phyloP scores from a whole-genome alignment of 2,888 invertebrate species.

The Eupithecia subfuscata region DNA sequence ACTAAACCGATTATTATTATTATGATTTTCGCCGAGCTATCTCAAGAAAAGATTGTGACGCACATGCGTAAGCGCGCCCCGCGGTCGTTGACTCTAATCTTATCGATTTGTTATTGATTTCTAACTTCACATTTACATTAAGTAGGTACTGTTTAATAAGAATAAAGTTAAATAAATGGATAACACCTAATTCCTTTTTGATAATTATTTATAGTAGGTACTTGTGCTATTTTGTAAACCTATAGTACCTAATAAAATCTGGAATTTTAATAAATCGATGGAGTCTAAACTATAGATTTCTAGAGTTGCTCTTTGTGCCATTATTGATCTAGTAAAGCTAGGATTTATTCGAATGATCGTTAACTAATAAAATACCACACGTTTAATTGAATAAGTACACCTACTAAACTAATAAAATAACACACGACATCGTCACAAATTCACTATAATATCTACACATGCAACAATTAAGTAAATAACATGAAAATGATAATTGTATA shows the following conservation, averaged over 20 bases:
- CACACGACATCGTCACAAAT: neutral
- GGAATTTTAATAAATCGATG: too few relatives aligned
- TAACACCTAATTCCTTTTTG: too few relatives aligned
- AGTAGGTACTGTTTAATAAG: neutral
- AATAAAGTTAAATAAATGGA: neutral
- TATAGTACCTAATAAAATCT: too few relatives aligned
- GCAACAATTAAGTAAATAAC: too few relatives aligned
- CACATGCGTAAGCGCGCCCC: conserved; percentile 38
- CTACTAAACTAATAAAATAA: neutral
- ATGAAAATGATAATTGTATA: too few relatives aligned
- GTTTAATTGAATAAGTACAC: neutral
- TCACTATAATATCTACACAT: neutral
- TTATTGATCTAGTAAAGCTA: neutral
- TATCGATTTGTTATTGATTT: conserved; percentile 66
- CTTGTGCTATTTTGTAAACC: too few relatives aligned
- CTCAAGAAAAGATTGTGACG: conserved; percentile 49
- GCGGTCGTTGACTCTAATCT: conserved; percentile 61
- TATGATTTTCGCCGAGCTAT: conserved; percentile 25
- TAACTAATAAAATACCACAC: too few relatives aligned
- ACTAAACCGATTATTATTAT: neutral
- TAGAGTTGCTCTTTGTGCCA: neutral
- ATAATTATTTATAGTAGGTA: too few relatives aligned
- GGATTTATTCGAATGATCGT: neutral
- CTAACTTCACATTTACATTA: conserved; percentile 47
- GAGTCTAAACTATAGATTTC: neutral